These are phyloP conservation scores for Ryuthela nishihirai DNA, from an alignment of 2,888 invertebrate genomes.

Conservation along the genomic window DNA sequence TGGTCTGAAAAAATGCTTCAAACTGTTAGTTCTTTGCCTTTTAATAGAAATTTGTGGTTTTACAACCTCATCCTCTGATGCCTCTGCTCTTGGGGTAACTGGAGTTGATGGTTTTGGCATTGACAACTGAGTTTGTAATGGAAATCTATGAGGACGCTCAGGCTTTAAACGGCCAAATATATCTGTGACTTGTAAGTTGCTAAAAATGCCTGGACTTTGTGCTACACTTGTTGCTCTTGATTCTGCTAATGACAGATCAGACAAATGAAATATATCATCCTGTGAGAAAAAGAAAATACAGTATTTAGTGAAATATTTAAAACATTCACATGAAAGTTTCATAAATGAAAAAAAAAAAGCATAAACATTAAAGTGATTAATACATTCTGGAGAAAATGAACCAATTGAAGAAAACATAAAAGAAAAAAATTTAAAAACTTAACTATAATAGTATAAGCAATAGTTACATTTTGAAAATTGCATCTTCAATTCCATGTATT, in stretches of 20 bases:
- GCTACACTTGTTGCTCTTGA: slow-evolving; percentile 19
- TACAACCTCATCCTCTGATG: slow-evolving; percentile 10
- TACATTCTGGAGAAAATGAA: no score
- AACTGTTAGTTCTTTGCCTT: slow-evolving; percentile 18
- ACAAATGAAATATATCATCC: slow-evolving; percentile 36
- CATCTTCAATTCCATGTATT: no score
- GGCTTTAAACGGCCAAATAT: slow-evolving; percentile 21
- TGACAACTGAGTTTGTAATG: neutral
- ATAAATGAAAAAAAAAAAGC: no score
- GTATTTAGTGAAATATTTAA: neutral
- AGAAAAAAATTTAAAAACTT: no score
- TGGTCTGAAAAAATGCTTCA: slow-evolving; percentile 27
- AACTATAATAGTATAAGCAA: no score
- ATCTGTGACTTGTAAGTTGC: slow-evolving; percentile 20
- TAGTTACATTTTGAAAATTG: no score
- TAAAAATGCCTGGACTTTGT: slow-evolving; percentile 31
- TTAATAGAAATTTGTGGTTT: neutral
- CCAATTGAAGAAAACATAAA: no score
- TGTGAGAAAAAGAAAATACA: slow-evolving; percentile 1
- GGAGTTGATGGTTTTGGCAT: slow-evolving; percentile 6
- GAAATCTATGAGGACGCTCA: neutral
- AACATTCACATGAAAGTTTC: no score
- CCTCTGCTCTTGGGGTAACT: slow-evolving; percentile 21
- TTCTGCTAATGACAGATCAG: slow-evolving; percentile 32
- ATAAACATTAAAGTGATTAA: no score